Evolutionary conservation across 1,140 invertebrate species (phyloP).

Genomic region (Anastatus disparis): DNA sequence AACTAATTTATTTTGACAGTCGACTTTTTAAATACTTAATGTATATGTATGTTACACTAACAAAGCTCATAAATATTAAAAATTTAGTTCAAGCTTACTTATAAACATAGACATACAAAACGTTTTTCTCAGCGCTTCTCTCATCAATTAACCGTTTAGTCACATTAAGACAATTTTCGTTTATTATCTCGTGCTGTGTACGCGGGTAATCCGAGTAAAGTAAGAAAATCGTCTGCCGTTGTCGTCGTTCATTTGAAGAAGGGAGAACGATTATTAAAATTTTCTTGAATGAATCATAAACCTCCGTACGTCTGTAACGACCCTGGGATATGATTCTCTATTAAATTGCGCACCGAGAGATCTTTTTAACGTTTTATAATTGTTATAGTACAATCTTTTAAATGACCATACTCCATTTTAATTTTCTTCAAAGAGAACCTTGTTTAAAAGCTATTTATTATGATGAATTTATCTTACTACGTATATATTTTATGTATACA

Average conservation of each 20-base stretch:
- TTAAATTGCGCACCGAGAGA: too few species aligned
- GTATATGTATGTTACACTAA: too few species aligned
- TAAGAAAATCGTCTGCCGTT: neutral
- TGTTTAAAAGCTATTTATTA: neutral
- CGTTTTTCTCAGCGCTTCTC: neutral
- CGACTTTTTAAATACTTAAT: neutral
- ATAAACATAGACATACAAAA: too few species aligned
- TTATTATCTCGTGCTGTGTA: neutral
- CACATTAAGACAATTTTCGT: slow-evolving; percentile 1
- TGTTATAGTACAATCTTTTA: neutral
- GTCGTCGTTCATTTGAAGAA: neutral
- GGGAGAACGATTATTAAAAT: neutral
- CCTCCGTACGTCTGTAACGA: too few species aligned
- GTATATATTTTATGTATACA: too few species aligned
- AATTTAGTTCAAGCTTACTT: too few species aligned
- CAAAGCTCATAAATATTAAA: slow-evolving; percentile 1
- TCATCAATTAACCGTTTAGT: slow-evolving; percentile 8
- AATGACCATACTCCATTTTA: neutral
- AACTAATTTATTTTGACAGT: slow-evolving; percentile 14
- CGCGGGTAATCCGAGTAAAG: neutral
- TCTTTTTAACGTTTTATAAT: neutral
- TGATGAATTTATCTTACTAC: too few species aligned
- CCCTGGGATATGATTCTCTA: too few species aligned
- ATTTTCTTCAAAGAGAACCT: slow-evolving; percentile 12
- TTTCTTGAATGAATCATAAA: neutral